Conservation (phyloP, 2,888 invertebrate genomes). For the Galerucella nymphaeae region DNA sequence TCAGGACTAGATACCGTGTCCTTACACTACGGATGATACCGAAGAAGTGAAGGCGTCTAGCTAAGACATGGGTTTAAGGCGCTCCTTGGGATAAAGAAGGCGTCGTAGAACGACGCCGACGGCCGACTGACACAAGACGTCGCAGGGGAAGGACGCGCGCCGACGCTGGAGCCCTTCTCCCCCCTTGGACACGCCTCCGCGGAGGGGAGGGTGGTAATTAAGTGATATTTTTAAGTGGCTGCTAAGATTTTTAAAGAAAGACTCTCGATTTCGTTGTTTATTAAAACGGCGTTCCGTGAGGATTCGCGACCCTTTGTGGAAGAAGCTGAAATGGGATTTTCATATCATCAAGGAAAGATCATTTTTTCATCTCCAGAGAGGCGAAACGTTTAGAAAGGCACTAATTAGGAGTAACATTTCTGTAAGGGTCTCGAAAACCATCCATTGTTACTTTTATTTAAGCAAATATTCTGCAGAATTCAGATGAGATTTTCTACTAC, state of each 20-base stretch:
- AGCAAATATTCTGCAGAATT: no score
- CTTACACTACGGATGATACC: constrained; percentile 64
- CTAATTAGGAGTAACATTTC: no score
- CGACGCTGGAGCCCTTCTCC: constrained; percentile 58
- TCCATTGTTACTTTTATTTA: no score
- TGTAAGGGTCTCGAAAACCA: no score
- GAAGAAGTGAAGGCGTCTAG: constrained; percentile 64
- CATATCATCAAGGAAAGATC: background rate
- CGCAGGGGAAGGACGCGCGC: constrained; percentile 62
- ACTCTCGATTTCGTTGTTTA: constrained; percentile 54
- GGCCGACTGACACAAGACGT: constrained; percentile 66
- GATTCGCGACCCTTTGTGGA: constrained; percentile 39
- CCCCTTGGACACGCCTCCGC: constrained; percentile 61
- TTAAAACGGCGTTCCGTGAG: constrained; percentile 32
- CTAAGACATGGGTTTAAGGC: constrained; percentile 65
- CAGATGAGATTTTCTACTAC: no score
- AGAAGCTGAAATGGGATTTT: background rate
- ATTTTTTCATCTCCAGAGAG: background rate
- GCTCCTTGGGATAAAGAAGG: constrained; percentile 63
- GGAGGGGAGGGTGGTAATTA: constrained; percentile 63
- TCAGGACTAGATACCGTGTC: constrained; percentile 56
- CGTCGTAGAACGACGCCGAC: constrained; percentile 64
- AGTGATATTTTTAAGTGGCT: constrained; percentile 64
- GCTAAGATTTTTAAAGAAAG: constrained; percentile 65
- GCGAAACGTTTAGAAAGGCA: no score